Conservation (phyloP, 2,797 vertebrate genomes). For the Megalops cyprinoides region DNA sequence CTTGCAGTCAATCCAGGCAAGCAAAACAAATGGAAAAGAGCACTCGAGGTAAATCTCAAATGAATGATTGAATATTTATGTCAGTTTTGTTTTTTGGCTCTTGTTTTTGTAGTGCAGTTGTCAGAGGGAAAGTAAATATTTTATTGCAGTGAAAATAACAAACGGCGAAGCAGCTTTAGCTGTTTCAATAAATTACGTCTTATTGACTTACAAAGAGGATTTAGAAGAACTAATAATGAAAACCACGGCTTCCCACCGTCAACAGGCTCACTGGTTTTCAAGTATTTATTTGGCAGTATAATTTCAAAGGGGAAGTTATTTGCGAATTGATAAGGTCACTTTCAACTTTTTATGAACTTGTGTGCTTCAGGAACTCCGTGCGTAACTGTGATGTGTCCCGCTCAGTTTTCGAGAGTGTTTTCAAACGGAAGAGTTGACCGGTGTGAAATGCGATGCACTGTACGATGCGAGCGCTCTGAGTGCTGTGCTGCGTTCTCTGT, state of each 20-base stretch:
- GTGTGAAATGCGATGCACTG: no score
- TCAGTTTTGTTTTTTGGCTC: not conserved
- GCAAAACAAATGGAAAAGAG: not conserved
- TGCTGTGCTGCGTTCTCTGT: no score
- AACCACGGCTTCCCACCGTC: not conserved
- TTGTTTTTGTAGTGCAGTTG: not conserved
- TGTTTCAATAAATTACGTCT: slow-evolving; percentile 5
- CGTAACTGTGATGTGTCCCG: no score
- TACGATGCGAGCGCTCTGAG: no score
- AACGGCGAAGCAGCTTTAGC: not conserved
- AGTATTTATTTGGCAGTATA: no score
- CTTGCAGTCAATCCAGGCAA: not conserved
- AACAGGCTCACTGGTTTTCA: not conserved
- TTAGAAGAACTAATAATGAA: not conserved
- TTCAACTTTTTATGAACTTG: no score
- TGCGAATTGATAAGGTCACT: no score
- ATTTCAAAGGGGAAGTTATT: no score
- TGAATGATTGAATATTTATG: not conserved
- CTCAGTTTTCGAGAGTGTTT: no score
- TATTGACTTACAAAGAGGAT: not conserved
- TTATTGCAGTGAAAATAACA: not conserved
- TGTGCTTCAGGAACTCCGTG: no score
- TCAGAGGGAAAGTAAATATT: not conserved
- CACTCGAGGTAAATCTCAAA: not conserved
- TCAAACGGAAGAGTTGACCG: no score